These are phyloP conservation scores for Frieseomelitta varia DNA, from an alignment of 1,140 invertebrate species.

Conservation along the genomic window DNA sequence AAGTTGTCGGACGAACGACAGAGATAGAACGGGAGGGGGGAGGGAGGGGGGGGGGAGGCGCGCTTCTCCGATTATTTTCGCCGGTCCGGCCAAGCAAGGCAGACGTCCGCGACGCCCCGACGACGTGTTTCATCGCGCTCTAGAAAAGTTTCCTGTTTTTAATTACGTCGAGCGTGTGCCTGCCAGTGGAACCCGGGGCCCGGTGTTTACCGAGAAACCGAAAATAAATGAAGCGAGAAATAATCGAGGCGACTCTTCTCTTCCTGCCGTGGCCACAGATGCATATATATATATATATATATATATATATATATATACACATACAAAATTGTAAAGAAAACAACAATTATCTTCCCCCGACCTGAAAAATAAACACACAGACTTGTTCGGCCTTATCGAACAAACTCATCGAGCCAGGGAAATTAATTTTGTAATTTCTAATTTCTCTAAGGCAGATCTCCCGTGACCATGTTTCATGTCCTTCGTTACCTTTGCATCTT, in stretches of 20 bases:
- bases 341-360: not conserved
- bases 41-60: no score
- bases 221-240: slow-evolving; percentile 36
- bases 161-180: slow-evolving; percentile 22
- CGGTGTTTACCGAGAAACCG: not conserved
- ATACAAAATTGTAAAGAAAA: no score
- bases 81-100: not conserved
- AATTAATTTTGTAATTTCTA: no score
- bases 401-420: no score
- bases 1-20: not conserved
- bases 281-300: no score
- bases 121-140: not conserved
- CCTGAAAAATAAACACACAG: slow-evolving; percentile 8
- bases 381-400: no score
- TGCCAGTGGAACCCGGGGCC: not conserved
- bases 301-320: no score
- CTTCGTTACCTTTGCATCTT: no score
- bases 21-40: not conserved
- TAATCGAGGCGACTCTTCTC: slow-evolving; percentile 20
- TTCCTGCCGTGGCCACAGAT: no score
- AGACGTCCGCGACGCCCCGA: not conserved
- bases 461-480: no score
- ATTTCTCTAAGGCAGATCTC: no score
- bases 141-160: slow-evolving; percentile 41
- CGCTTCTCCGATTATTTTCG: slow-evolving; percentile 15